These are phyloP conservation scores for Strix aluco DNA, from an alignment of 2,113 vertebrate species.

Conservation along the genomic window DNA sequence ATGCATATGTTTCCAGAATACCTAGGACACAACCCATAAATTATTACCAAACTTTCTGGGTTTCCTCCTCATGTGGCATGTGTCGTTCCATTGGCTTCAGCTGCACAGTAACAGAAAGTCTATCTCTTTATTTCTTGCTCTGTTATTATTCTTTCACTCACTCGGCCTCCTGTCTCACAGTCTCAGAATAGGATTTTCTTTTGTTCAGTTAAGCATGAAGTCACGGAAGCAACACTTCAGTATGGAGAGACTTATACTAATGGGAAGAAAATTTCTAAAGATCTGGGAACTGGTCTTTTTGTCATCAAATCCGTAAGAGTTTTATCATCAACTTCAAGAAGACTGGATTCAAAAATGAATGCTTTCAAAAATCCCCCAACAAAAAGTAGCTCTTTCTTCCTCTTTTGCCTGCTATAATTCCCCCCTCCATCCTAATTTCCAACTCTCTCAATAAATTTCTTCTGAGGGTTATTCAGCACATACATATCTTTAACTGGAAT, in stretches of 20 bases:
- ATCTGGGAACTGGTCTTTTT: neutral
- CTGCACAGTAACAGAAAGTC: neutral
- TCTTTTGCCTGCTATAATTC: neutral
- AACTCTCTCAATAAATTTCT: neutral
- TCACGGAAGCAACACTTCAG: neutral
- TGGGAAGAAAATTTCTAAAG: slow-evolving; percentile 22
- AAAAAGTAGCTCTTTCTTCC: neutral
- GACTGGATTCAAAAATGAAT: neutral
- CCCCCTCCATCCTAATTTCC: neutral
- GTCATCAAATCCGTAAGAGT: neutral
- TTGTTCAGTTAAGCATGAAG: slow-evolving; percentile 38
- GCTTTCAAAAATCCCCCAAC: neutral
- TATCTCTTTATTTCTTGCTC: neutral
- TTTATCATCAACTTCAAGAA: slow-evolving; percentile 20
- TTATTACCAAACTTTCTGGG: neutral
- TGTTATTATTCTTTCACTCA: slow-evolving; percentile 15
- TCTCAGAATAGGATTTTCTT: neutral
- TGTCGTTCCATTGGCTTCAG: neutral
- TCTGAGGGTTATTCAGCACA: neutral
- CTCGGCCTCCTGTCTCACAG: neutral
- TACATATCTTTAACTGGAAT: neutral
- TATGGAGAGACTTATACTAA: neutral
- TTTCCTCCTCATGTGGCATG: neutral
- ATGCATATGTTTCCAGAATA: neutral
- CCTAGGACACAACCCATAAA: neutral